Conservation (phyloP, 2,797 vertebrate genomes). For the Carapus acus region DNA sequence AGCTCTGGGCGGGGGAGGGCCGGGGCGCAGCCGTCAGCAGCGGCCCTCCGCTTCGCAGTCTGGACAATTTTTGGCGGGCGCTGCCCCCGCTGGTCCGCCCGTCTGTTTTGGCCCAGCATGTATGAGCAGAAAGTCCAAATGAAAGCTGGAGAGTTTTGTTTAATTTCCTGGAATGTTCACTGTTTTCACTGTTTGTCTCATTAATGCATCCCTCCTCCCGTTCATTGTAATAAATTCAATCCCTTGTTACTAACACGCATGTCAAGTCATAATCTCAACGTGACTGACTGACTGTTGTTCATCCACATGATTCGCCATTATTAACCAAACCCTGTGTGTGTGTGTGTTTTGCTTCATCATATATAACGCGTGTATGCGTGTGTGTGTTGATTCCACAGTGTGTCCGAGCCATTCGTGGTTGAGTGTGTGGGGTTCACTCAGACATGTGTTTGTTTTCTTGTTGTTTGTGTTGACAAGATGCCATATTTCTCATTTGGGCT, state of each 20-base stretch:
- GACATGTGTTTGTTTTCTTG: constrained; percentile 22
- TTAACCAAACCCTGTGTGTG: constrained; percentile 52
- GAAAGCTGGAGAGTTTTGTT: constrained; percentile 19
- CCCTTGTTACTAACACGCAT: constrained; percentile 66
- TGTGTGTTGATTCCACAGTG: constrained; percentile 31
- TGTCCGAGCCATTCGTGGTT: constrained; percentile 26
- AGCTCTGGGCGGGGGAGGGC: constrained; percentile 38
- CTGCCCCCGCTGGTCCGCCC: constrained; percentile 49
- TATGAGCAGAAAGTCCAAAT: constrained; percentile 33
- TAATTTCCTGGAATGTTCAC: too few species aligned
- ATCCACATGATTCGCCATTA: constrained; percentile 29
- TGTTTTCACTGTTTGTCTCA: too few species aligned
- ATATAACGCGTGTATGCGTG: too few species aligned
- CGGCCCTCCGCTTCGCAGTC: too few species aligned
- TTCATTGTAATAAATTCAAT: constrained; percentile 25
- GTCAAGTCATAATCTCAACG: constrained; percentile 54
- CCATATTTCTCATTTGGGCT: constrained; percentile 34
- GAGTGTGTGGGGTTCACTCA: constrained; percentile 7
- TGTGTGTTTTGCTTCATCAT: constrained; percentile 57
- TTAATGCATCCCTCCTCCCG: constrained; percentile 2
- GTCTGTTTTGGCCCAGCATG: constrained; percentile 60
- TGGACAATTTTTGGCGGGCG: too few species aligned
- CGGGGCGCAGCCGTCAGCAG: too few species aligned
- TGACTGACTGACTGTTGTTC: constrained; percentile 32
- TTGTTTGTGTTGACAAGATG: constrained; percentile 32